Evolutionary conservation across 1,140 invertebrate species (phyloP).

Genomic region (Cyclargus thomasi): DNA sequence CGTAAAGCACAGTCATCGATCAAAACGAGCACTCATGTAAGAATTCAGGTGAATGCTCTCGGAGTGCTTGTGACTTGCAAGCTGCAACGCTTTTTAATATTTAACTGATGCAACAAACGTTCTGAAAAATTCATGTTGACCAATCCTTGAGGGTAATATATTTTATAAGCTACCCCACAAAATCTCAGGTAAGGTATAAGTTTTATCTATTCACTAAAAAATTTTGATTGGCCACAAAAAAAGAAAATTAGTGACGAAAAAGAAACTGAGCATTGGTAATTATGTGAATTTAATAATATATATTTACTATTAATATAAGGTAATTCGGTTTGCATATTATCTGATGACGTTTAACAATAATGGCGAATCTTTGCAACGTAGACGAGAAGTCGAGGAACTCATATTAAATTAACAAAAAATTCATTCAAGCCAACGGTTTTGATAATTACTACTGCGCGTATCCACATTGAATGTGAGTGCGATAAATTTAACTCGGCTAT

Average conservation of each 20-base stretch:
- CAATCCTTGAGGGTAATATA: background rate
- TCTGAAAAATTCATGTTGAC: background rate
- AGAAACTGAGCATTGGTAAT: too few relatives aligned
- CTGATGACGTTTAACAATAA: background rate
- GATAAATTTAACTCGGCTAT: conserved; percentile 55
- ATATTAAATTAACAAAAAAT: conserved; percentile 14
- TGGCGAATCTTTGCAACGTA: background rate
- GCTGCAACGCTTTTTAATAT: background rate
- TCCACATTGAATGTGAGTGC: conserved; percentile 45
- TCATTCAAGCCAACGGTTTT: conserved; percentile 23
- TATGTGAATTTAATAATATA: too few relatives aligned
- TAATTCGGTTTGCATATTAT: background rate
- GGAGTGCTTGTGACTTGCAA: too few relatives aligned
- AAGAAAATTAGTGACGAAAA: too few relatives aligned
- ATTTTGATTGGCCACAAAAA: too few relatives aligned
- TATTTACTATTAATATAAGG: background rate
- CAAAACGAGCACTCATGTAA: background rate
- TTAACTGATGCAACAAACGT: background rate
- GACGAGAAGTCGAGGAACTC: background rate
- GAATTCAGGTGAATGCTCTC: background rate
- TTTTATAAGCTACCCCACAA: background rate
- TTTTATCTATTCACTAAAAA: too few relatives aligned
- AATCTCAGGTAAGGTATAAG: too few relatives aligned
- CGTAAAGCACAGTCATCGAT: background rate
- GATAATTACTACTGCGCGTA: conserved; percentile 30